These are phyloP conservation scores for Dipodomys stephensi DNA, from an alignment of 2,113 vertebrate species.

Conservation along the genomic window DNA sequence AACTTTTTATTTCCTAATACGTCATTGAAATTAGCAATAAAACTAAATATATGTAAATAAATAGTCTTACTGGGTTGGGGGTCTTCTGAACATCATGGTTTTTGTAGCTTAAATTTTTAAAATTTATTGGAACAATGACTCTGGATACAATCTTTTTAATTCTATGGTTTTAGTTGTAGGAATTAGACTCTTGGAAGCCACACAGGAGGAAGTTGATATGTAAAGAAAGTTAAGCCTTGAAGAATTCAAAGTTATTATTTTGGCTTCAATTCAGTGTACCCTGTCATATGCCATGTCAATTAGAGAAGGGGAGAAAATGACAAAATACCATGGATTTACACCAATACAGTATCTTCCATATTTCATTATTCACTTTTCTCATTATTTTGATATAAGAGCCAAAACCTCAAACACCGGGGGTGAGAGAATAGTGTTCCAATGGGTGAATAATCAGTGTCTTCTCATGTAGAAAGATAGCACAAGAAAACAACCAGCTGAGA, in stretches of 20 bases:
- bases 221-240: conserved; percentile 31
- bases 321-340: conserved; percentile 14
- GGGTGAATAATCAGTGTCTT: neutral
- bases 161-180: neutral
- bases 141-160: neutral
- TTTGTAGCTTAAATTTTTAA: neutral
- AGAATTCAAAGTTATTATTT: conserved; percentile 41
- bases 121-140: neutral
- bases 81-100: neutral
- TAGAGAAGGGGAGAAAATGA: conserved; percentile 19
- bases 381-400: neutral
- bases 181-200: neutral
- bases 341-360: neutral
- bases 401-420: conserved; percentile 27
- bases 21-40: neutral
- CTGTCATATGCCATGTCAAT: neutral
- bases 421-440: neutral
- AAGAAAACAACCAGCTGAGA: conserved; percentile 21
- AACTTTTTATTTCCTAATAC: neutral
- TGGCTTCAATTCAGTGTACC: neutral
- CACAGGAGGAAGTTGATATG: neutral
- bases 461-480: neutral
- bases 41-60: conserved; percentile 1
- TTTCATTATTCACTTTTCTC: conserved; percentile 17
- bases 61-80: neutral